phyloP scores from a whole-genome alignment of 2,797 vertebrate genomes.

The Neosalanx taihuensis region DNA sequence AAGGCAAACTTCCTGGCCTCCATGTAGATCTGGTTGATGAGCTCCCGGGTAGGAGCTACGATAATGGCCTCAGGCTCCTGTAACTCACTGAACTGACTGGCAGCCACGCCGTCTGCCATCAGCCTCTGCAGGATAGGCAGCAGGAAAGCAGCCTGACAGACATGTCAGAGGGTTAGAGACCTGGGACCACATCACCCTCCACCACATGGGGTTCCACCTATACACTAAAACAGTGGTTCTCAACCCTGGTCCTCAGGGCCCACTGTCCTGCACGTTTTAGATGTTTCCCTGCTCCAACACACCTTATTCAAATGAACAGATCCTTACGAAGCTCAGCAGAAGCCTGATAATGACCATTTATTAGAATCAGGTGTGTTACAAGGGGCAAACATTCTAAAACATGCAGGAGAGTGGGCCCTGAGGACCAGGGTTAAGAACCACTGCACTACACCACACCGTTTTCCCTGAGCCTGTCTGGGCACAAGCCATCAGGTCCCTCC shows the following conservation, averaged over 20 bases:
- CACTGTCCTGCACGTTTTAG: no score
- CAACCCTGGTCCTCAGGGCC: no score
- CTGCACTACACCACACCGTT: slow-evolving; percentile 76
- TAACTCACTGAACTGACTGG: slow-evolving; percentile 79
- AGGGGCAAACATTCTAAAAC: no score
- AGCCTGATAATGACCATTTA: no score
- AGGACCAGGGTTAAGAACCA: no score
- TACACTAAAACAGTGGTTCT: background rate
- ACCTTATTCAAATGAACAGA: no score
- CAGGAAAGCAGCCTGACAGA: slow-evolving; percentile 87
- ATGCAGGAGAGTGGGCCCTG: no score
- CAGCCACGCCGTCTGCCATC: slow-evolving; percentile 81
- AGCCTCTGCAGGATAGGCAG: slow-evolving; percentile 86
- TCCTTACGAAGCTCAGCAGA: no score
- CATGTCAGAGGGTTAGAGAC: background rate
- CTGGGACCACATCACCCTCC: background rate
- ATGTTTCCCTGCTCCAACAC: no score
- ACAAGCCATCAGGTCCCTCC: slow-evolving; percentile 95
- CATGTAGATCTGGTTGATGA: slow-evolving; percentile 91
- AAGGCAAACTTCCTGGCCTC: slow-evolving; percentile 91
- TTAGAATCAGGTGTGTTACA: no score
- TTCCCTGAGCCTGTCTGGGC: slow-evolving; percentile 97
- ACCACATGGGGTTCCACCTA: background rate
- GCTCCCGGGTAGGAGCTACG: slow-evolving; percentile 90
- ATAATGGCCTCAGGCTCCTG: slow-evolving; percentile 91